phyloP scores from a whole-genome alignment of 2,888 invertebrate genomes.

The Oscheius sp. region DNA sequence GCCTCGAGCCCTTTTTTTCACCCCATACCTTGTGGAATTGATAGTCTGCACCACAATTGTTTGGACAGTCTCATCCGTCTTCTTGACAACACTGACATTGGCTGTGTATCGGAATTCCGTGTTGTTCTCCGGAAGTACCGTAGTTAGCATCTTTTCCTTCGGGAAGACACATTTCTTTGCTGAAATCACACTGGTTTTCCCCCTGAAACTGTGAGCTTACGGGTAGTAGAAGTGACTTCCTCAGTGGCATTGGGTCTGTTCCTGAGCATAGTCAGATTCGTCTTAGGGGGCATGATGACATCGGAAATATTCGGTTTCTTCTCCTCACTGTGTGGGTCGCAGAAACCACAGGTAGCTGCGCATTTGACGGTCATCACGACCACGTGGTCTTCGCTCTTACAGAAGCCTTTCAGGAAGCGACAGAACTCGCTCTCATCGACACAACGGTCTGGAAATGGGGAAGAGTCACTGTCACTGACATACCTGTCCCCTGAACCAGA shows the following conservation, averaged over 20 bases:
- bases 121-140: background rate
- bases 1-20: background rate
- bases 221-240: background rate
- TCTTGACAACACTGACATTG: slow-evolving; percentile 21
- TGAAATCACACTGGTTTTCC: slow-evolving; percentile 10
- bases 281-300: background rate
- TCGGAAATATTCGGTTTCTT: background rate
- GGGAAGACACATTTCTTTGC: slow-evolving; percentile 50
- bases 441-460: slow-evolving; percentile 8
- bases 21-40: slow-evolving; percentile 11
- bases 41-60: slow-evolving; percentile 12
- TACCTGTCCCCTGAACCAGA: background rate
- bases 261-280: background rate
- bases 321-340: background rate
- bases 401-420: slow-evolving; percentile 14
- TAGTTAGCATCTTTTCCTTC: slow-evolving; percentile 44
- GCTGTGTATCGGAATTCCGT: slow-evolving; percentile 20
- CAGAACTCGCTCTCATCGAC: slow-evolving; percentile 29
- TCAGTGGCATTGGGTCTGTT: slow-evolving; percentile 10
- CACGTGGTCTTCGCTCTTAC: slow-evolving; percentile 12
- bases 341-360: slow-evolving; percentile 64
- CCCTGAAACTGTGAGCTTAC: background rate
- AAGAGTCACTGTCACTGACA: background rate
- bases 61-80: slow-evolving; percentile 18
- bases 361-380: slow-evolving; percentile 65